Evolutionary conservation across 2,797 vertebrate species (phyloP).

Genomic region (Tadarida brasiliensis): DNA sequence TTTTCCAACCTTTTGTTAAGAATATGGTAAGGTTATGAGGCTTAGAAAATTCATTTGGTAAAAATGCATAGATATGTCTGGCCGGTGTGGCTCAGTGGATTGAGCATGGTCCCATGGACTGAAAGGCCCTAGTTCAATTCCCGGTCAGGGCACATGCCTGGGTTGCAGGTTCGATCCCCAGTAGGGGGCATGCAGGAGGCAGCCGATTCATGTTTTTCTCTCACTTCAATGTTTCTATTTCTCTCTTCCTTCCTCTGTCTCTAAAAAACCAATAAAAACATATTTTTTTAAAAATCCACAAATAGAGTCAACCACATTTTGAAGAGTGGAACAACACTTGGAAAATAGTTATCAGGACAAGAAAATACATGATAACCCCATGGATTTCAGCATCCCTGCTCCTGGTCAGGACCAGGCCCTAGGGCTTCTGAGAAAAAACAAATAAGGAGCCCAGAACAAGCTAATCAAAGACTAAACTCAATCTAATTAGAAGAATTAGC

Average conservation of each 20-base stretch:
- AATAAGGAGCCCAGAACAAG: not conserved
- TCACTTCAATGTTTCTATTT: no score
- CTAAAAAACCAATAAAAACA: no score
- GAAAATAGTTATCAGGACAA: not conserved
- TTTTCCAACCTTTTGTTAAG: slow-evolving; percentile 3
- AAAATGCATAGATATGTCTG: not conserved
- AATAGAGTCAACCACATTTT: not conserved
- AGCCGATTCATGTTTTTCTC: no score
- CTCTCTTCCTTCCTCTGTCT: no score
- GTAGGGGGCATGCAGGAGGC: no score
- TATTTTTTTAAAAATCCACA: not conserved
- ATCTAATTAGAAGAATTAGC: slow-evolving; percentile 34
- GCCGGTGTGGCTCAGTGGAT: no score
- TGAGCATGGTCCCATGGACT: no score
- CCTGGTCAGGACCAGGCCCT: not conserved
- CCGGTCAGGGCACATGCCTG: no score
- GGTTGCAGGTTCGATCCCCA: no score
- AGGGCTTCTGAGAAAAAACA: not conserved
- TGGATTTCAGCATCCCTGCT: not conserved
- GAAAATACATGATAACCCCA: not conserved
- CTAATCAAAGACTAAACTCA: slow-evolving; percentile 5
- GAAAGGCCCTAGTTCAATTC: no score
- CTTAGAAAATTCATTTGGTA: not conserved
- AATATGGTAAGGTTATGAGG: not conserved
- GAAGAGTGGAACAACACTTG: not conserved